These are phyloP conservation scores for Thera britannica DNA, from an alignment of 2,888 invertebrate genomes.

Conservation along the genomic window DNA sequence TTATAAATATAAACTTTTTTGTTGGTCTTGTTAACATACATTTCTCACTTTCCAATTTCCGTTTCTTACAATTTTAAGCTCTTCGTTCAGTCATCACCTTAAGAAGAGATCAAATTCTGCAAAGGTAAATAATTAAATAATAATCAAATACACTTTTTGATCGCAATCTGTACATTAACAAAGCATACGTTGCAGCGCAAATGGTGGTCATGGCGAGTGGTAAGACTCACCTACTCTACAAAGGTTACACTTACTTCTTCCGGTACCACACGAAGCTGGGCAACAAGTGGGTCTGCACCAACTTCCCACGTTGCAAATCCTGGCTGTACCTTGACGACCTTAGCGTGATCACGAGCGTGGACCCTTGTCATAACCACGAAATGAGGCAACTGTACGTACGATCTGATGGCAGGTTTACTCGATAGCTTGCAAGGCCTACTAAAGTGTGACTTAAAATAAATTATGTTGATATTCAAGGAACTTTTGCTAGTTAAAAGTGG, in stretches of 20 bases:
- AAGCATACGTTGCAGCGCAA: conserved; percentile 40
- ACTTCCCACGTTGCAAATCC: conserved; percentile 63
- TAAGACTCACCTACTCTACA: conserved; percentile 50
- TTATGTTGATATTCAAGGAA: too few species aligned
- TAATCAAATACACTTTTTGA: background rate
- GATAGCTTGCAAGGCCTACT: conserved; percentile 2
- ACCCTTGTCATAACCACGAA: conserved; percentile 30
- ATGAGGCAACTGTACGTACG: conserved; percentile 27
- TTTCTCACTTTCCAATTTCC: too few species aligned
- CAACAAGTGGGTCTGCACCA: conserved; percentile 65
- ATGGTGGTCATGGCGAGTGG: conserved; percentile 58
- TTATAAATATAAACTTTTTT: too few species aligned
- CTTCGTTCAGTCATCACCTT: too few species aligned
- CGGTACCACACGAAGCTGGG: conserved; percentile 54
- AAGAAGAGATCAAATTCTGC: background rate
- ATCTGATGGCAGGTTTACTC: conserved; percentile 35
- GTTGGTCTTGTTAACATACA: too few species aligned
- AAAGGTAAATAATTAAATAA: background rate
- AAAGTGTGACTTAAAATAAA: background rate
- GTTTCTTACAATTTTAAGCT: too few species aligned
- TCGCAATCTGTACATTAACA: background rate
- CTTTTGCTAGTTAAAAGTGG: too few species aligned
- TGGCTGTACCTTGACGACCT: conserved; percentile 52
- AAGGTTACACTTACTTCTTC: conserved; percentile 63
- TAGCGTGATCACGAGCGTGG: conserved; percentile 29